These are phyloP conservation scores for Argyra leucocephala DNA, from an alignment of 2,888 invertebrate genomes.

Conservation along the genomic window DNA sequence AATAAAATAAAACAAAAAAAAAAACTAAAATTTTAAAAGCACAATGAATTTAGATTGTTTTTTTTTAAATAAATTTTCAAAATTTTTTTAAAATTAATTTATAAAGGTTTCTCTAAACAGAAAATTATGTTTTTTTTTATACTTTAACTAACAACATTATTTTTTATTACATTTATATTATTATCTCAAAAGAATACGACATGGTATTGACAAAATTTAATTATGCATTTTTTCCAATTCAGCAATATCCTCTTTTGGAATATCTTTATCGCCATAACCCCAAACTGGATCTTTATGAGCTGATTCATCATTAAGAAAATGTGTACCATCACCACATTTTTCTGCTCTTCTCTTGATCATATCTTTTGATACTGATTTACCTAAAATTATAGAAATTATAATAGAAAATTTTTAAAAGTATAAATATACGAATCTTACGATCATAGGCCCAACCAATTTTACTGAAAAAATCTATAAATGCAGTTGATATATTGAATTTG, in stretches of 20 bases:
- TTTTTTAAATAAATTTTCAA: too few relatives aligned
- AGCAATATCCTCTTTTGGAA: slow-evolving; percentile 47
- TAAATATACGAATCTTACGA: slow-evolving; percentile 42
- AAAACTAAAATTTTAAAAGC: background rate
- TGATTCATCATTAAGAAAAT: slow-evolving; percentile 38
- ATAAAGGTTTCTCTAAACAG: too few relatives aligned
- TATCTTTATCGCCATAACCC: slow-evolving; percentile 56
- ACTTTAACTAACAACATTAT: too few relatives aligned
- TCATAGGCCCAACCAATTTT: slow-evolving; percentile 75
- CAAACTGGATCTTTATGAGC: slow-evolving; percentile 45
- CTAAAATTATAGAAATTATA: slow-evolving; percentile 25
- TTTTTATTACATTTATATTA: too few relatives aligned
- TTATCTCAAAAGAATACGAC: too few relatives aligned
- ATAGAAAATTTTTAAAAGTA: background rate
- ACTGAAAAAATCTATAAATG: slow-evolving; percentile 70
- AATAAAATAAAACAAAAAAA: background rate
- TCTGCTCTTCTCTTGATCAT: slow-evolving; percentile 51
- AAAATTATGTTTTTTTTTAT: too few relatives aligned
- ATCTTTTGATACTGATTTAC: slow-evolving; percentile 50
- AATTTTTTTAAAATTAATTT: too few relatives aligned
- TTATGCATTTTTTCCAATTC: slow-evolving; percentile 49
- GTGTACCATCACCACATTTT: slow-evolving; percentile 53
- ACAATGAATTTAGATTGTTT: too few relatives aligned
- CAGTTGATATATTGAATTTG: slow-evolving; percentile 62
- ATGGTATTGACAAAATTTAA: slow-evolving; percentile 25